Conservation (phyloP, 2,888 invertebrate genomes). For the Troides helena region DNA sequence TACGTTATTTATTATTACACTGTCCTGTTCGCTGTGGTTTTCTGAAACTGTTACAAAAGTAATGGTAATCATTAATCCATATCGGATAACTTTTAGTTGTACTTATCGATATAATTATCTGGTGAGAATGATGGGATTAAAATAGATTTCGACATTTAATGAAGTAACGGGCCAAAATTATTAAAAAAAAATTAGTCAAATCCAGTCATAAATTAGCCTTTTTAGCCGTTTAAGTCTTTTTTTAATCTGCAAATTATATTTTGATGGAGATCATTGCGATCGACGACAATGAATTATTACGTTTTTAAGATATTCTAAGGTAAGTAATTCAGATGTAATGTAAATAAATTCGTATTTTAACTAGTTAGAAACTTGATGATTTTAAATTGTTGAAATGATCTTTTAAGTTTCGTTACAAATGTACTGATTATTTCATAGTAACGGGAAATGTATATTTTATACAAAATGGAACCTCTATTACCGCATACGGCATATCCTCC, state of each 20-base stretch:
- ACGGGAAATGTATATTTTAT: constrained; percentile 68
- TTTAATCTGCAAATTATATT: constrained; percentile 32
- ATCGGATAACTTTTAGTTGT: constrained; percentile 45
- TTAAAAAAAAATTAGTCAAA: constrained; percentile 62
- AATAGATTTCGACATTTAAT: constrained; percentile 55
- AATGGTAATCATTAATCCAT: constrained; percentile 44
- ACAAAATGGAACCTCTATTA: constrained; percentile 48
- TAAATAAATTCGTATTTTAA: constrained; percentile 47
- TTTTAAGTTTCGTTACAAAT: constrained; percentile 73
- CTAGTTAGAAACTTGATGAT: constrained; percentile 51
- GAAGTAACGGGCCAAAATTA: constrained; percentile 75
- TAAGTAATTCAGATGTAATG: constrained; percentile 39
- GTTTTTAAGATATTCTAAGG: constrained; percentile 34
- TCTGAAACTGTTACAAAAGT: constrained; percentile 50
- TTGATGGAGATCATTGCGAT: constrained; percentile 32
- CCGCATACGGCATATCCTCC: constrained; percentile 64
- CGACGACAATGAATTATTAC: constrained; percentile 29
- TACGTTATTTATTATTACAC: constrained; percentile 69
- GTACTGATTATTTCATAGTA: constrained; percentile 77
- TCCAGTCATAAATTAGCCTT: constrained; percentile 48
- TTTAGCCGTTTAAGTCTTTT: constrained; percentile 33
- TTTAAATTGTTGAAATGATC: constrained; percentile 53
- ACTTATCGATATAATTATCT: constrained; percentile 54
- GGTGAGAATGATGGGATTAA: constrained; percentile 40
- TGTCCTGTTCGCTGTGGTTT: constrained; percentile 48